Base-by-base conservation (phyloP, 2,113 vertebrate genomes). In the Hoplias malabaricus region DNA sequence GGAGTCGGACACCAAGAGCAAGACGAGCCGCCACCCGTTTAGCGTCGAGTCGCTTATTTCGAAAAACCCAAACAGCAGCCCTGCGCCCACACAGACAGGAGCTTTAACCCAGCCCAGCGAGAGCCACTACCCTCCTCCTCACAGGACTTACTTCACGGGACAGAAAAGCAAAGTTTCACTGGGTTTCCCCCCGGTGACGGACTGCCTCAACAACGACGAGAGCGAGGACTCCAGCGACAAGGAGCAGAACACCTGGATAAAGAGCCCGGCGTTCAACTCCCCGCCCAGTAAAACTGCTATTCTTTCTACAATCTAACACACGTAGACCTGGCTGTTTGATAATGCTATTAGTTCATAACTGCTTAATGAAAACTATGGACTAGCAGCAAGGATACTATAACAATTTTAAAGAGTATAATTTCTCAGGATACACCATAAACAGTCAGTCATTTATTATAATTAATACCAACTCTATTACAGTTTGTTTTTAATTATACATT, bases 1-100 rank as follows among this genome's bases (percentile, higher is more conserved):
- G 0, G 88, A 89, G 61, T 90, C 88, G 77, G 91, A 86, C 89
- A 88, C 82, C 84, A 91, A 90, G 81, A 74, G 27, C 5, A 91
- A 88, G 84, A 82, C 87, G 70, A 85, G 78, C 82, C 82, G 87
- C 80, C 89, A 94, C 46, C 88, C 93, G 36, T 94, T 95, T 68
- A 94, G 94, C 70, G 93, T 95, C n/a, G 92, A 94, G 78, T 93
- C 94, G 42, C 82, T 94, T 80, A 93, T 94, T 80, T 90, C 90
- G n/a, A 92, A 93, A 79, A 88, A 84, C 76, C 87, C 90, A 78
- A 91, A 90, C 86, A 82, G 88, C 87, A 90, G 86, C 72, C 48
- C 59, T 10, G 85, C 86, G 25, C 48, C 48, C n/a, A 5, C 43
- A n/a, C 43, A 48, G 16, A 2, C 43, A 48, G 43, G 43, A 48